phyloP scores from a whole-genome alignment of 1,140 invertebrate species.

The Goniozus legneri region DNA sequence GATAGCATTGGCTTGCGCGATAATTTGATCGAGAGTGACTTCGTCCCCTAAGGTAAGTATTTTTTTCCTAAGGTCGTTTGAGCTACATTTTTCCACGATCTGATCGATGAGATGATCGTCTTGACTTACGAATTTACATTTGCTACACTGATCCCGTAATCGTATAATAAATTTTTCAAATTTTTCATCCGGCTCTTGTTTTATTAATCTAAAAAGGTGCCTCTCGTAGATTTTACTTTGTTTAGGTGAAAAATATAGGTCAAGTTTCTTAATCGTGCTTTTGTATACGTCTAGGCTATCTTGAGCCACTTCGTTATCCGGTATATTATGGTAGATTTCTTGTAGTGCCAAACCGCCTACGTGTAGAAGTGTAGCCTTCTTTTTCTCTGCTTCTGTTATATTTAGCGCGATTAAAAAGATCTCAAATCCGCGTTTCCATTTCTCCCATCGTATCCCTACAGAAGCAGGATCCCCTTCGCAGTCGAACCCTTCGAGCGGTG shows the following conservation, averaged over 20 bases:
- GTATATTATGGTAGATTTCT: slow-evolving; percentile 36
- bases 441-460: slow-evolving; percentile 29
- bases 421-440: slow-evolving; percentile 28
- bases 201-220: slow-evolving; percentile 17
- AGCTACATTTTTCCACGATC: not conserved
- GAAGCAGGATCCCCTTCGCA: too few relatives aligned
- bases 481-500: too few relatives aligned
- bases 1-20: not conserved
- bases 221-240: slow-evolving; percentile 20
- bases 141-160: slow-evolving; percentile 15
- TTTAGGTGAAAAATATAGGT: slow-evolving; percentile 21
- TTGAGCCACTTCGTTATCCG: slow-evolving; percentile 8
- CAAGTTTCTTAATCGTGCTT: slow-evolving; percentile 15
- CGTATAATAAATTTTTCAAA: slow-evolving; percentile 23
- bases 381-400: slow-evolving; percentile 22
- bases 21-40: not conserved
- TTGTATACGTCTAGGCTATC: slow-evolving; percentile 6
- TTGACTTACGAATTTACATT: slow-evolving; percentile 13
- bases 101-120: not conserved
- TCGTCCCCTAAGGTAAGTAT: not conserved
- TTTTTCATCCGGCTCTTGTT: slow-evolving; percentile 20
- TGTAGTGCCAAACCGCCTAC: slow-evolving; percentile 27
- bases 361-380: slow-evolving; percentile 27
- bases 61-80: not conserved
- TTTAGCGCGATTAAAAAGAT: slow-evolving; percentile 28